Evolutionary conservation across 2,113 vertebrate species (phyloP).

Genomic region (Probosciger aterrimus): DNA sequence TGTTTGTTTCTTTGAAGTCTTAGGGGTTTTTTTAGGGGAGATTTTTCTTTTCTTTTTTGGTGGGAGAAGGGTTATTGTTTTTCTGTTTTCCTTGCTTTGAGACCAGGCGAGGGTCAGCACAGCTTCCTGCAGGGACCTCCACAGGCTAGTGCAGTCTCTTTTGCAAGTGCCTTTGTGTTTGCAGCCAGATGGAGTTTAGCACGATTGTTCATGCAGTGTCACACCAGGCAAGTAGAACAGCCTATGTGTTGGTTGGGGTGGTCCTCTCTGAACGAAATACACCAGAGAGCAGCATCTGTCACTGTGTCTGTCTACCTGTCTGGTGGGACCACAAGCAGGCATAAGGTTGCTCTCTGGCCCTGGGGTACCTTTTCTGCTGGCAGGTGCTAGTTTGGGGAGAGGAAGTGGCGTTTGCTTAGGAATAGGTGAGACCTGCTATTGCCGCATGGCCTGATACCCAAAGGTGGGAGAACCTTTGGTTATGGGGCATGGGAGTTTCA

Average conservation of each 20-base stretch:
- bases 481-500: not conserved
- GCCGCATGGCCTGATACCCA: not conserved
- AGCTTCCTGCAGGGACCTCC: not conserved
- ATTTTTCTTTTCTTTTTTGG: not conserved
- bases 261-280: not conserved
- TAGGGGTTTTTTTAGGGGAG: not conserved
- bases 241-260: not conserved
- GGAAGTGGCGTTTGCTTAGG: not conserved
- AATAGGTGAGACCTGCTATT: not conserved
- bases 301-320: not conserved
- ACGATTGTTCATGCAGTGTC: not conserved
- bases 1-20: not conserved
- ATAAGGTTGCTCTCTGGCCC: accelerated
- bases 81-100: accelerated
- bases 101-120: not conserved
- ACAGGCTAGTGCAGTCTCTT: not conserved
- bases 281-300: not conserved
- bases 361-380: not conserved
- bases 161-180: not conserved
- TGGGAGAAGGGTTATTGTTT: not conserved
- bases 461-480: not conserved
- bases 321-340: not conserved
- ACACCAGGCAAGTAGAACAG: not conserved
- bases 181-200: not conserved
- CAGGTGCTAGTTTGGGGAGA: not conserved